A percentile compares a stretch with the other conserved stretches of the same genome.
phyloP scores from a whole-genome alignment of 30 jellyfish, hydroid and myxozoan genomes.

The Mastigias papua region DNA sequence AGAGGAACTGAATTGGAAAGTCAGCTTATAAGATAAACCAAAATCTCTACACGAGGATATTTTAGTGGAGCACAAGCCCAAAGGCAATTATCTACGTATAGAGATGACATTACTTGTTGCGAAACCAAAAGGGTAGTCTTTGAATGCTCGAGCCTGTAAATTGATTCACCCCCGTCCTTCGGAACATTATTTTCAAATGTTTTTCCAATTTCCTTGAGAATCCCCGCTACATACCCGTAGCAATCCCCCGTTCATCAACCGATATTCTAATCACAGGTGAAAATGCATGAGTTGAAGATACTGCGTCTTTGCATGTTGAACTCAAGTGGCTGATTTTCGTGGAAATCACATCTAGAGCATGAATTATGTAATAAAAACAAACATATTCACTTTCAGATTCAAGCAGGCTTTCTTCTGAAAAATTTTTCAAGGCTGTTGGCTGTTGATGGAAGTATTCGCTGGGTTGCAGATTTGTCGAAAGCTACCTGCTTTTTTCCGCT shows the following conservation, averaged over 20 bases:
- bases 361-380: background rate
- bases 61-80: too few species aligned
- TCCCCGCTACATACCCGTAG: background rate
- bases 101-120: too few species aligned
- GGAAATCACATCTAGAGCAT: background rate
- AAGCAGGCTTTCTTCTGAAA: background rate
- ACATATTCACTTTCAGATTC: background rate
- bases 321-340: background rate
- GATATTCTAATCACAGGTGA: slow-evolving; percentile 49
- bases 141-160: background rate
- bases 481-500: background rate
- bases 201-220: background rate
- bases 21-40: too few species aligned
- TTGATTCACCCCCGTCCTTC: slow-evolving; percentile 26
- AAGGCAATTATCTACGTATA: too few species aligned
- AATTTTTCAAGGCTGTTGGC: background rate
- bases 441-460: background rate
- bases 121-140: too few species aligned
- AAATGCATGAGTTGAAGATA: slow-evolving; percentile 9
- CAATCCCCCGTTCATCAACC: slow-evolving; percentile 46
- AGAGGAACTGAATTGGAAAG: too few species aligned
- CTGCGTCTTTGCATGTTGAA: background rate
- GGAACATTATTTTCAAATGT: slow-evolving; percentile 6
- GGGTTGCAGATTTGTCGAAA: background rate
- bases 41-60: too few species aligned